A percentile compares a stretch with the other conserved stretches of the same genome.
phyloP scores from a whole-genome alignment of 2,888 invertebrate genomes.

The Leptarthrus brevirostris region DNA sequence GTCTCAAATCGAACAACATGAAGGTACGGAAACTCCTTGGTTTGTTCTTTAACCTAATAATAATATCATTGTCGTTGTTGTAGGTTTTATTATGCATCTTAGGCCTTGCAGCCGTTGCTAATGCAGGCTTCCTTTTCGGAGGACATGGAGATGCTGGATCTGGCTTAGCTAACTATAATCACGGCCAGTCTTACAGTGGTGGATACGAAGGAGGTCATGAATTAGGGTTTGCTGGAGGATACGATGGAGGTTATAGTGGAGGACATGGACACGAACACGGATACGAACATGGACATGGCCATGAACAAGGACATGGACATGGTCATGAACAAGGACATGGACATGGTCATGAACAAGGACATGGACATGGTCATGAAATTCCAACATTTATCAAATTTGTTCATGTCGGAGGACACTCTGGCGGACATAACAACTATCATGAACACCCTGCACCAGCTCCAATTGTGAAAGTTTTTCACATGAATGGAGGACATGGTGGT shows the following conservation, averaged over 20 bases:
- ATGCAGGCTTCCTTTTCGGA: constrained; percentile 17
- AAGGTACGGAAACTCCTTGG: neutral
- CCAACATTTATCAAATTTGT: too few relatives aligned
- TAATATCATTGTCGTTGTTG: neutral
- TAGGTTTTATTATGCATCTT: constrained; percentile 20
- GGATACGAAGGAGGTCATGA: neutral
- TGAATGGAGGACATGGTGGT: neutral
- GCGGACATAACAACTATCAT: too few relatives aligned
- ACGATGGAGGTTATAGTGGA: neutral
- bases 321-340: too few relatives aligned
- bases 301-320: too few relatives aligned
- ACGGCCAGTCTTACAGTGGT: too few relatives aligned
- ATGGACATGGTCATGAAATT: too few relatives aligned
- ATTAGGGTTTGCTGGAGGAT: too few relatives aligned
- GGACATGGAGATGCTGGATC: neutral
- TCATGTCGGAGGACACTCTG: too few relatives aligned
- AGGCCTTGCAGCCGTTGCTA: constrained; percentile 1
- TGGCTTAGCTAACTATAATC: neutral
- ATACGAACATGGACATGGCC: too few relatives aligned
- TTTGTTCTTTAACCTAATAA: neutral
- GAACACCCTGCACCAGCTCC: too few relatives aligned
- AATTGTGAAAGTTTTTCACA: neutral
- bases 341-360: too few relatives aligned
- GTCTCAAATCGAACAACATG: too few relatives aligned
- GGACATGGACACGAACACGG: neutral